Base-by-base conservation (phyloP, 2,113 vertebrate genomes). In the Dicaeum eximium region DNA sequence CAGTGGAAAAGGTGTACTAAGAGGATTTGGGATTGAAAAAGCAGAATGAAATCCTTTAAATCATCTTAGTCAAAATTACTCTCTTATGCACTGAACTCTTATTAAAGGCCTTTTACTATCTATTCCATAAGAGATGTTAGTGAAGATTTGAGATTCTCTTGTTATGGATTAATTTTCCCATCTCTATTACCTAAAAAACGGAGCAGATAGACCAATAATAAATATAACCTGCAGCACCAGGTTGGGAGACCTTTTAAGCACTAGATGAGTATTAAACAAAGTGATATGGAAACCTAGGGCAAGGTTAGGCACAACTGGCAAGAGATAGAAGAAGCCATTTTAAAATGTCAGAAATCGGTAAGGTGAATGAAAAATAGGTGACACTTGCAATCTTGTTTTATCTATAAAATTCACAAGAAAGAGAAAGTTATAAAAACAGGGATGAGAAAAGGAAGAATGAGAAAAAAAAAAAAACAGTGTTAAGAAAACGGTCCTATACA, bases 291-390 rank as follows among this genome's bases (percentile, higher is more conserved):
- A 58, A 74, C 27, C 3, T 31, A 33, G 13, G 44, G 21, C 33
- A 78, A 67, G 15, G 15, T 58, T 47, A 14, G 11, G 6, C 21
- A 28, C 4, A 42, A 54, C 0, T 57, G 17, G 10, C 2, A 4
- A 71, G 14, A 66, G 25, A 47, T 0, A 72, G 50, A n/a, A 78
- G 22, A 6, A 86, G 7, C 5, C 40, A 10, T 35, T 57, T 50
- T 62, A 42, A 88, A 77, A 50, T 16, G 4, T 10, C 53, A 35
- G 81, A 67, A 48, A 44, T 48, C 1, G 2, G 1, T 45, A 80
- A 54, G 5, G 40, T 40, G 10, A 23, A 7, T 38, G 15, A 65
- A 66, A 84, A 90, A 30, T 30, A 80, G 9, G 10, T 56, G 24
- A 18, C 16, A 30, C 22, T 83, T 70, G 35, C 12, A 37, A 79